These are phyloP conservation scores for Platycnemis pennipes DNA, from an alignment of 2,888 invertebrate genomes.

Conservation along the genomic window DNA sequence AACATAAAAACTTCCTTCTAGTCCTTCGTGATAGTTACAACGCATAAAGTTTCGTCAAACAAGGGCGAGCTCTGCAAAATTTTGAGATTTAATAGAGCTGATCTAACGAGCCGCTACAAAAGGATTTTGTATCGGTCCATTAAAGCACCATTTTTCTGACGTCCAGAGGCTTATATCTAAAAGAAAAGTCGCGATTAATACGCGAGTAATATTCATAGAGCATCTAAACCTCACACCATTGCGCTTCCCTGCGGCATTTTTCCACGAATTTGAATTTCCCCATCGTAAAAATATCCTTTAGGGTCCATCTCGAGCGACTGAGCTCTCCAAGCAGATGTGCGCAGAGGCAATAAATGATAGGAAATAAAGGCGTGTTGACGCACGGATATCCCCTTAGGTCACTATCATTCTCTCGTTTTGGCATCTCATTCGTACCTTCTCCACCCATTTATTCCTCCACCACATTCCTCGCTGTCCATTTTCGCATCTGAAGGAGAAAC, in stretches of 20 bases:
- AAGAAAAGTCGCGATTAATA: background rate
- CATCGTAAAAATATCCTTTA: background rate
- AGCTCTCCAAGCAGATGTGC: background rate
- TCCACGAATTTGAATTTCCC: background rate
- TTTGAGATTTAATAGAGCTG: background rate
- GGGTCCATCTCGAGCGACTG: background rate
- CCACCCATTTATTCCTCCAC: background rate
- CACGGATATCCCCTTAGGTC: background rate
- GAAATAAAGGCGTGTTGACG: background rate
- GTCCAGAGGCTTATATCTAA: background rate
- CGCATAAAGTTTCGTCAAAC: background rate
- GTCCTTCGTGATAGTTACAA: too few species aligned
- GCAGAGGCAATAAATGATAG: background rate
- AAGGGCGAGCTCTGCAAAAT: background rate
- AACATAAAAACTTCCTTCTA: too few species aligned
- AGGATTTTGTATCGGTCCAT: background rate
- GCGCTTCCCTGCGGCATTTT: background rate
- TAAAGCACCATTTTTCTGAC: background rate
- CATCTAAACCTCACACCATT: background rate
- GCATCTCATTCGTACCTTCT: background rate
- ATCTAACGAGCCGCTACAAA: background rate
- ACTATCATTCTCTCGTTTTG: background rate
- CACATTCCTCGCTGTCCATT: background rate
- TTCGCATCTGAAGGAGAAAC: background rate
- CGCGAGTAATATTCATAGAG: background rate